A percentile compares a stretch with the other conserved stretches of the same genome.
These are phyloP conservation scores for Phyllotreta cruciferae DNA, from an alignment of 2,888 invertebrate genomes.

Conservation along the genomic window DNA sequence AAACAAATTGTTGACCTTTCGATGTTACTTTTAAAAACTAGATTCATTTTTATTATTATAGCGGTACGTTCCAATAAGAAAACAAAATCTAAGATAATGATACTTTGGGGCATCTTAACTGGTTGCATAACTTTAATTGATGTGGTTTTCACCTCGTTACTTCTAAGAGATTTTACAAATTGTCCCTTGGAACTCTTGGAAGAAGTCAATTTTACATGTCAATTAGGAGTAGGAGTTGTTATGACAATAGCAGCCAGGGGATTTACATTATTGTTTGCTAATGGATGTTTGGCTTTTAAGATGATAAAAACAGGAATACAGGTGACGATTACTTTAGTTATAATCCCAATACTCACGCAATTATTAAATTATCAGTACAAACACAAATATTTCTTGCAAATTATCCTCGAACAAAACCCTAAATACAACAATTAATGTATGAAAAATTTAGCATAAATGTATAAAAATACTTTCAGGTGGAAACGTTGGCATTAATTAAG, in stretches of 20 bases:
- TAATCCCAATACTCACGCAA: no score
- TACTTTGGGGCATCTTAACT: constrained; percentile 38
- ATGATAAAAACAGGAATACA: constrained; percentile 36
- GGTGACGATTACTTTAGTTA: constrained; percentile 23
- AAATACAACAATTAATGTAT: no score
- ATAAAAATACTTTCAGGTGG: no score
- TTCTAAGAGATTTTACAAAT: constrained; percentile 41
- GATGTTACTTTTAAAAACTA: background rate
- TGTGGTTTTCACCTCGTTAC: constrained; percentile 39
- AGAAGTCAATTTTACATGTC: constrained; percentile 29
- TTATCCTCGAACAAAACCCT: no score
- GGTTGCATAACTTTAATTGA: constrained; percentile 41
- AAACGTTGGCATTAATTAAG: no score
- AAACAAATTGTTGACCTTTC: constrained; percentile 17
- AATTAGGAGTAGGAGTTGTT: constrained; percentile 46
- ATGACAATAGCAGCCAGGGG: constrained; percentile 58
- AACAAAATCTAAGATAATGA: constrained; percentile 31
- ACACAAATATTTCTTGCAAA: no score
- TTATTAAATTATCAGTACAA: no score
- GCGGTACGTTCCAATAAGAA: constrained; percentile 35
- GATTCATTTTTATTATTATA: constrained; percentile 37
- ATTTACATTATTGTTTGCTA: constrained; percentile 59
- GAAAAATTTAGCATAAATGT: no score
- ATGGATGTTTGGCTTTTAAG: constrained; percentile 50
- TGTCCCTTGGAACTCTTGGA: no score